Evolutionary conservation across 2,113 vertebrate genomes (phyloP).

Genomic region (Colinus virginianus): DNA sequence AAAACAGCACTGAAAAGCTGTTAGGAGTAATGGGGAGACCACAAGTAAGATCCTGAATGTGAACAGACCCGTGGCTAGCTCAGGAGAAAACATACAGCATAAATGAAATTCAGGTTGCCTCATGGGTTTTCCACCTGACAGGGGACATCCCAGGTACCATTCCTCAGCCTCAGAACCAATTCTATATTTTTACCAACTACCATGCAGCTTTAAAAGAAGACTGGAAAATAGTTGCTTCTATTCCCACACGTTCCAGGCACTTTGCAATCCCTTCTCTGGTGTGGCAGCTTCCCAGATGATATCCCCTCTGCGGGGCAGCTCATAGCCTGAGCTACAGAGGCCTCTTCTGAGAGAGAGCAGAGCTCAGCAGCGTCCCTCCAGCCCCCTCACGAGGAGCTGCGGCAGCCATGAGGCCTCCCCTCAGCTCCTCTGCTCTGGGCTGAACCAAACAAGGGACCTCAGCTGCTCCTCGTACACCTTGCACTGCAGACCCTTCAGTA

Average conservation of each 20-base stretch:
- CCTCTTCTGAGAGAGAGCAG: not conserved
- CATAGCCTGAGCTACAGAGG: accelerated
- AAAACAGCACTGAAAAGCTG: not conserved
- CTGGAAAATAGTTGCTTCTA: not conserved
- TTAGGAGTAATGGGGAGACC: not conserved
- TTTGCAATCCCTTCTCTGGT: accelerated
- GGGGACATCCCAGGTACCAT: not conserved
- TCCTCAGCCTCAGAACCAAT: not conserved
- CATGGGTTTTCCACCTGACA: not conserved
- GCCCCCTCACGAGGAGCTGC: too few species aligned
- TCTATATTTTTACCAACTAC: not conserved
- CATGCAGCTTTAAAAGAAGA: not conserved
- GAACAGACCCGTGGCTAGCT: not conserved
- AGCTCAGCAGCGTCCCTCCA: too few species aligned
- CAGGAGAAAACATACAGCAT: accelerated
- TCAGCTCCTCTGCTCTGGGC: too few species aligned
- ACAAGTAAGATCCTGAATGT: not conserved
- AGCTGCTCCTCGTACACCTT: too few species aligned
- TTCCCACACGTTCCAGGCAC: not conserved
- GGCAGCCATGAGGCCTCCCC: too few species aligned
- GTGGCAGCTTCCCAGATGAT: not conserved
- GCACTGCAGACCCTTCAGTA: too few species aligned
- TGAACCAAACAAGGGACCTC: too few species aligned
- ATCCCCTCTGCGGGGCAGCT: too few species aligned
- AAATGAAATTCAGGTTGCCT: not conserved